phyloP scores from a whole-genome alignment of 2,113 vertebrate species.

The Tachuris rubrigastra region DNA sequence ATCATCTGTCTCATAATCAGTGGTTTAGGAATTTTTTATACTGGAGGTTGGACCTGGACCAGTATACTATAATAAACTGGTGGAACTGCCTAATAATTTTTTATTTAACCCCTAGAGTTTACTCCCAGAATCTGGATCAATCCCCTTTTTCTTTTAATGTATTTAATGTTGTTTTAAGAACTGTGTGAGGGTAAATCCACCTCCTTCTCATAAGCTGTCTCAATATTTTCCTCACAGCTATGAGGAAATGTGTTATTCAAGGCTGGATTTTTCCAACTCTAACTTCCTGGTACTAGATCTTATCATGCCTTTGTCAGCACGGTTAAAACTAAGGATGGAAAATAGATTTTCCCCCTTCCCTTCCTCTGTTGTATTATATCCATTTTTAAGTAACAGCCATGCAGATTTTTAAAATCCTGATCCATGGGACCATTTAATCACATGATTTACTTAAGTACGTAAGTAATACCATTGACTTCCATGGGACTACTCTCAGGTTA shows the following conservation, averaged over 20 bases:
- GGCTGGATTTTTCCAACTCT: conserved; percentile 17
- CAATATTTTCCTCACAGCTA: conserved; percentile 33
- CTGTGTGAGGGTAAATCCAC: background rate
- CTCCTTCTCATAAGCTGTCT: background rate
- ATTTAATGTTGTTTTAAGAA: background rate
- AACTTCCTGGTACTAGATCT: background rate
- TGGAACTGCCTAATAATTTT: background rate
- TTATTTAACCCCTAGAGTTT: background rate
- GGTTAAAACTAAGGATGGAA: background rate
- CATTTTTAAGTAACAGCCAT: background rate
- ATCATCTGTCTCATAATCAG: background rate
- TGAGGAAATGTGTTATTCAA: conserved; percentile 40
- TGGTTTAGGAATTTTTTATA: background rate
- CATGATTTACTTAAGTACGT: background rate
- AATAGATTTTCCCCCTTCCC: conserved; percentile 3
- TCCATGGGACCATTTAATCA: background rate
- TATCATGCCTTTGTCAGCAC: background rate
- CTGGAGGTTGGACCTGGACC: background rate
- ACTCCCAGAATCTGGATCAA: background rate
- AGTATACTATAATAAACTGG: background rate
- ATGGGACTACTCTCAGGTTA: background rate
- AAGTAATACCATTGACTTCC: conserved; percentile 16
- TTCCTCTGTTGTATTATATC: background rate
- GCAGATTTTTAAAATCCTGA: conserved; percentile 29
- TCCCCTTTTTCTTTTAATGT: background rate